Percentiles rank a stretch among this genome's conserved stretches.
Conservation (phyloP, 2,888 invertebrate species). For the Cerastis leucographa region DNA sequence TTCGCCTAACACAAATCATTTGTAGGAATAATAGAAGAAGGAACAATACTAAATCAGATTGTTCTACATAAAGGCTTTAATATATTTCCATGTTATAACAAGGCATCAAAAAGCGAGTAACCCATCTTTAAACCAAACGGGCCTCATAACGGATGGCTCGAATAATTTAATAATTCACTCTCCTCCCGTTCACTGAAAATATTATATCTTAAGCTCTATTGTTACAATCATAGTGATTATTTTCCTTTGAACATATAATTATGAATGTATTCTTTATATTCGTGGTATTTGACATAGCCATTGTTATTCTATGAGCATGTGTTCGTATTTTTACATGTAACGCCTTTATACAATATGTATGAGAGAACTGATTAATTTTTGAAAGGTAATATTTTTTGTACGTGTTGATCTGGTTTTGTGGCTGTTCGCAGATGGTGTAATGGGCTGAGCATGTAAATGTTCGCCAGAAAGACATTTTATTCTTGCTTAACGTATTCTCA, state of each 20-base stretch:
- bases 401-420: constrained; percentile 50
- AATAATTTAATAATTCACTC: constrained; percentile 84
- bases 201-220: constrained; percentile 74
- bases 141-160: constrained; percentile 74
- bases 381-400: constrained; percentile 40
- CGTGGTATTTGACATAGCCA: constrained; percentile 67
- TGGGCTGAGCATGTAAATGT: not conserved
- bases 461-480: not conserved
- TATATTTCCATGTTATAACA: constrained; percentile 44
- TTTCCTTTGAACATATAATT: constrained; percentile 68
- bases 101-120: constrained; percentile 45
- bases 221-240: constrained; percentile 69
- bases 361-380: constrained; percentile 59
- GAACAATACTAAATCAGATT: constrained; percentile 31
- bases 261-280: constrained; percentile 58
- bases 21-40: constrained; percentile 33
- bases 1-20: constrained; percentile 27
- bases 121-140: constrained; percentile 69
- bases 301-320: constrained; percentile 66
- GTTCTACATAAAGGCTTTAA: constrained; percentile 25
- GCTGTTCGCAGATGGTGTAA: constrained; percentile 34
- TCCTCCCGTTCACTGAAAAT: constrained; percentile 69
- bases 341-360: constrained; percentile 60
- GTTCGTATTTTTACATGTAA: constrained; percentile 61
- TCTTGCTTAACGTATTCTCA: not conserved